Base-by-base conservation (phyloP, 2,888 invertebrate genomes). In the Drosophila yooni region DNA sequence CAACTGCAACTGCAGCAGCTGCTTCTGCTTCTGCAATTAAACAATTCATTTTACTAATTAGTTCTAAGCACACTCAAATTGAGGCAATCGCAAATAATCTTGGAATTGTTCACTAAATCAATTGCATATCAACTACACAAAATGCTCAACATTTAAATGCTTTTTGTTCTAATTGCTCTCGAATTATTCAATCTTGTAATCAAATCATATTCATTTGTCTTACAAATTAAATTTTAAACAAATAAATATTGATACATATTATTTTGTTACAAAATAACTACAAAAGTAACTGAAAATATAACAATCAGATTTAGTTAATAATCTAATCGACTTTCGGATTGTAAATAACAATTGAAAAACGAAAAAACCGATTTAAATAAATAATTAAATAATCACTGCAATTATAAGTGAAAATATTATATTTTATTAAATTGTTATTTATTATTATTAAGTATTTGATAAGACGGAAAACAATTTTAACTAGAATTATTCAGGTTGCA, bases 41-140 rank as follows among this genome's bases (percentile, higher is more conserved):
- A 81, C 77, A 81, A 74, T 77, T 61, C 76, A 81, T 81, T 77
- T 59, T 46, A 10, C 58, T 63, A 76, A 79, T 79, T 79, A 73
- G 57, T 81, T 76, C 50, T 56, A 65, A 58, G 64, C 72, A 40
- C 29, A 4, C 27, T 18, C 56, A 52, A 38, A 38, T 50, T 51
- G 33, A 5, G 15, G 50, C 25, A 51, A 63, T 21, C 51, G 31
- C 57, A 40, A 40, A 40, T 25, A 21, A n/a, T 21, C 3, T 29
- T 40, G n/a, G n/a, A 29, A 10, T 38, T 15, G n/a, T 13, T 25
- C 4, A 70, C 27, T 40, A 48, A 38, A 10, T 34, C 2, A 53
- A 53, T 46, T 53, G 13, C 21, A 10, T 8, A 7, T 27, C 38
- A 54, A 21, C 18, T 40, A 15, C 21, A 46, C 13, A 25, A 50